phyloP scores from a whole-genome alignment of 2,888 invertebrate species.

The Pomacea canaliculata region DNA sequence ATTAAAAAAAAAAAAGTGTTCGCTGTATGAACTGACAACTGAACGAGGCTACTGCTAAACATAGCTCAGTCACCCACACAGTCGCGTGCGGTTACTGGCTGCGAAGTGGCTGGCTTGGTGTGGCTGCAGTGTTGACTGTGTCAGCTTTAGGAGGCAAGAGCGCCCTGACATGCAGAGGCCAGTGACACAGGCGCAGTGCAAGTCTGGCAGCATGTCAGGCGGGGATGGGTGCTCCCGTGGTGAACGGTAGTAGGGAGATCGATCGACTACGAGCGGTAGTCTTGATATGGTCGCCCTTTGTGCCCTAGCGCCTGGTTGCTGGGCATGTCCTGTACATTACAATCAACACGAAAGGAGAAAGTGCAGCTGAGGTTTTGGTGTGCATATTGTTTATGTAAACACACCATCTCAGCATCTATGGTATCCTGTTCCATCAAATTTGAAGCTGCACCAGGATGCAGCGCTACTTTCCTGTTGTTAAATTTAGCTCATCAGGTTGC shows the following conservation, averaged over 20 bases:
- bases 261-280: slow-evolving; percentile 24
- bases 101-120: slow-evolving; percentile 14
- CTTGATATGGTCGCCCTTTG: slow-evolving; percentile 11
- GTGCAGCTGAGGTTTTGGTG: neutral
- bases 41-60: slow-evolving; percentile 23
- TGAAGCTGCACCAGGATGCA: slow-evolving; percentile 20
- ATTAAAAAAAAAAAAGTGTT: neutral
- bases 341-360: slow-evolving; percentile 5
- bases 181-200: slow-evolving; percentile 12
- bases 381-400: neutral
- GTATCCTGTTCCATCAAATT: slow-evolving; percentile 19
- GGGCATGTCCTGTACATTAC: slow-evolving; percentile 5
- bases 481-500: neutral
- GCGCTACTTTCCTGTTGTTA: slow-evolving; percentile 4
- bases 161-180: slow-evolving; percentile 24
- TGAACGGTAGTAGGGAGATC: slow-evolving; percentile 25
- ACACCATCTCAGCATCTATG: slow-evolving; percentile 18
- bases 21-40: slow-evolving; percentile 26
- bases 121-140: slow-evolving; percentile 25
- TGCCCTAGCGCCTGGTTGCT: slow-evolving; percentile 22
- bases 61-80: slow-evolving; percentile 22
- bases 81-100: slow-evolving; percentile 12
- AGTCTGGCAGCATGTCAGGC: slow-evolving; percentile 29
- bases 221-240: slow-evolving; percentile 1
- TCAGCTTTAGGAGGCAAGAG: slow-evolving; percentile 9